Percentiles rank a stretch among this genome's conserved stretches.
phyloP scores from a whole-genome alignment of 2,888 invertebrate genomes.

The Synanthedon andrenaeformis region DNA sequence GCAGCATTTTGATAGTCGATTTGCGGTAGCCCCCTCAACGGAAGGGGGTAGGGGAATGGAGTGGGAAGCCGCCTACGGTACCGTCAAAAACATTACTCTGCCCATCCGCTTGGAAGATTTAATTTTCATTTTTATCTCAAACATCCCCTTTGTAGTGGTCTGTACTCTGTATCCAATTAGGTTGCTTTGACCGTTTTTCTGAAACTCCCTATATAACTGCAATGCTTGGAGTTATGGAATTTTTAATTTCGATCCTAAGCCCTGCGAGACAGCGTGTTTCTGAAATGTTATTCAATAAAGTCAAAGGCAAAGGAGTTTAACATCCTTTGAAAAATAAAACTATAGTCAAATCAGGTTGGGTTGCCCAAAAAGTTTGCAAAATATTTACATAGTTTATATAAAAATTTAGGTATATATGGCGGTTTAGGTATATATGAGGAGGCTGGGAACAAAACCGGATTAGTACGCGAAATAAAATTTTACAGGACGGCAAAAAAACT shows the following conservation, averaged over 20 bases:
- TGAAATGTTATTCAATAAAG: not conserved
- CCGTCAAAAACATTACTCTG: conserved; percentile 71
- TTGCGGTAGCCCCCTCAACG: conserved; percentile 33
- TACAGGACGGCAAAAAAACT: too few species aligned
- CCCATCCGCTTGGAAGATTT: conserved; percentile 70
- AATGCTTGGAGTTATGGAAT: conserved; percentile 57
- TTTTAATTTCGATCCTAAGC: conserved; percentile 52
- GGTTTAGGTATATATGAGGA: too few species aligned
- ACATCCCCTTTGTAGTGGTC: conserved; percentile 70
- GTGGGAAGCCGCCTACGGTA: conserved; percentile 36
- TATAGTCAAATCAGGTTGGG: too few species aligned
- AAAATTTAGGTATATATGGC: too few species aligned
- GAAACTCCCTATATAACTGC: conserved; percentile 39
- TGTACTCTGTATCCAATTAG: conserved; percentile 67
- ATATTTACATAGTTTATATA: too few species aligned
- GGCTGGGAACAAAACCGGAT: too few species aligned
- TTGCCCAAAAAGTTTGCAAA: too few species aligned
- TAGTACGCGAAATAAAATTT: too few species aligned
- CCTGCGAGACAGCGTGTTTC: not conserved
- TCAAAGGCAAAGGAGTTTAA: too few species aligned
- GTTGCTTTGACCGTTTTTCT: conserved; percentile 63
- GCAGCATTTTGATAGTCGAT: conserved; percentile 68
- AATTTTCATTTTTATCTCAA: conserved; percentile 73
- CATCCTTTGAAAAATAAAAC: too few species aligned
- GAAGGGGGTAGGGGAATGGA: conserved; percentile 11